Base-by-base conservation (phyloP, 92 coral and sea anemone genomes). In the Nematostella vectensis region DNA sequence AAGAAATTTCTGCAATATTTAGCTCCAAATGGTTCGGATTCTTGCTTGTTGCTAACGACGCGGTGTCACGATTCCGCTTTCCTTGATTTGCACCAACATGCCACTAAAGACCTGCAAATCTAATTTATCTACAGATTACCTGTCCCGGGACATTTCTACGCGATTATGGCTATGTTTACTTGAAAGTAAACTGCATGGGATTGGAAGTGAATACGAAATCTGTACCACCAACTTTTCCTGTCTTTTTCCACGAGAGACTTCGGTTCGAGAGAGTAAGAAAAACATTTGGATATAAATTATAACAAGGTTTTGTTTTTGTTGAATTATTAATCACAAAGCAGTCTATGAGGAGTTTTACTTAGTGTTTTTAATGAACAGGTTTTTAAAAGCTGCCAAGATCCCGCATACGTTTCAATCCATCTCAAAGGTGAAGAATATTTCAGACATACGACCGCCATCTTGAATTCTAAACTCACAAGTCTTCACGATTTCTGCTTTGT, bases 121-220 rank as follows among this genome's bases (percentile, higher is more conserved):
- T 49, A 50, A 54, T 62, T 68, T 47, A 31, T 48, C 31, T 60
- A 33, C 71, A 91, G 98, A 79, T 91, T 23, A 75, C 89, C 50
- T 91, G 98, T 49, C 95, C 98, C 21, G 98, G 98, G 24, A 91
- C 98, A 0, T 86, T 77, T 48, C 82, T 91, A 8, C 82, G 98
- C 25, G 98, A 91, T 74, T 91, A 91, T 64, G 98, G 98, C 44
- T 91, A 91, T 53, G 88, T 86, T 15, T 91, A 81, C 50, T 76
- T 91, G 30, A 88, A 88, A 72, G 88, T 91, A 11, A 78, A 83
- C 61, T 91, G 98, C 60, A 91, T 91, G 98, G 98, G 98, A 6
- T 62, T 91, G 50, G 96, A 86, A 71, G 87, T 91, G 29, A 81
- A 73, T 60, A 86, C 96, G 39, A 91, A 91, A 66, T 83, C 95